Evolutionary conservation across 2,113 vertebrate species (phyloP).

Genomic region (Mesoclemmys tuberculata): DNA sequence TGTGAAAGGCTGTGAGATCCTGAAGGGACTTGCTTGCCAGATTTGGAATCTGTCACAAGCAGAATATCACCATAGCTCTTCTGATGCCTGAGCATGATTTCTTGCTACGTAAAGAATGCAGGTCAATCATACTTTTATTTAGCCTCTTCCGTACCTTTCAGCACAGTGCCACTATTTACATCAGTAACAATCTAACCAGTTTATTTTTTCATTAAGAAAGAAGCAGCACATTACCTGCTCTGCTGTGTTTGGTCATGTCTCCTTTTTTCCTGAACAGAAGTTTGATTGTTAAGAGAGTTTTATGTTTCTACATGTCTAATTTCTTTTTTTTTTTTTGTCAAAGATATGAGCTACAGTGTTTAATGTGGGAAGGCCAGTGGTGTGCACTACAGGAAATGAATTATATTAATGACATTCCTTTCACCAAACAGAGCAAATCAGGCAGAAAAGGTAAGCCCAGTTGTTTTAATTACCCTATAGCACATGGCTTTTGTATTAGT

Average conservation of each 20-base stretch:
- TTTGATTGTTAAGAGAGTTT: background rate
- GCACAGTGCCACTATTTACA: background rate
- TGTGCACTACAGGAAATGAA: constrained; percentile 9
- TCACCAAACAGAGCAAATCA: background rate
- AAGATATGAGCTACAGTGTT: constrained; percentile 18
- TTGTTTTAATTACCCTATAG: constrained; percentile 28
- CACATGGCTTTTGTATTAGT: background rate
- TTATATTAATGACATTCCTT: constrained; percentile 38
- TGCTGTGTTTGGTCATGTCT: constrained; percentile 14
- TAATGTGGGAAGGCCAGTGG: background rate
- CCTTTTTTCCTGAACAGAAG: background rate
- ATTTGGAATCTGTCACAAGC: background rate
- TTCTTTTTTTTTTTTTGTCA: background rate
- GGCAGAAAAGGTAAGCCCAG: background rate
- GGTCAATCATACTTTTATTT: background rate
- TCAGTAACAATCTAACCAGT: background rate
- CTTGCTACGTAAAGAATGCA: background rate
- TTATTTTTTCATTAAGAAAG: constrained; percentile 14
- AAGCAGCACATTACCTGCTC: background rate
- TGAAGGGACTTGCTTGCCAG: background rate
- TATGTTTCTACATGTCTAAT: constrained; percentile 21
- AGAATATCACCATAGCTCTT: background rate
- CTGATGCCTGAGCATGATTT: background rate
- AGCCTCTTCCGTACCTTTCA: constrained; percentile 3
- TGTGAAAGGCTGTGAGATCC: background rate